Conservation (phyloP, 2,797 vertebrate genomes). For the Channa striata region DNA sequence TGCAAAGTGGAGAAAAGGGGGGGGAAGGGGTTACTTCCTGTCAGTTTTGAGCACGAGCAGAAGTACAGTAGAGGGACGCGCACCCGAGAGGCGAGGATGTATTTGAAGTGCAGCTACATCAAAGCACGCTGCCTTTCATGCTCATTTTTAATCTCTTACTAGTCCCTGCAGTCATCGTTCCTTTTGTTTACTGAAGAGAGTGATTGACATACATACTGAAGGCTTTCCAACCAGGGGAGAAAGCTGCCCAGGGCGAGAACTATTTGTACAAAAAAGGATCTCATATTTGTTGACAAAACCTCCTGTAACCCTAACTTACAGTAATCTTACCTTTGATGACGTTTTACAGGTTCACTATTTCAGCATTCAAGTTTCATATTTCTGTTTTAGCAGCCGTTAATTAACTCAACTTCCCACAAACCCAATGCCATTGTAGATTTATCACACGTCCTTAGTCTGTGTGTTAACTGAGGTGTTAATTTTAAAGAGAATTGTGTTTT, state of each 20-base stretch:
- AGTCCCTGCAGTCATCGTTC: conserved; percentile 29
- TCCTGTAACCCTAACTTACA: too few species aligned
- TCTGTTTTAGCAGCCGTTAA: too few species aligned
- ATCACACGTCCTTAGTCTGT: background rate
- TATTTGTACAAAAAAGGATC: too few species aligned
- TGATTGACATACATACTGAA: conserved; percentile 23
- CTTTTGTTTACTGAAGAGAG: conserved; percentile 46
- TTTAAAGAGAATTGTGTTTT: too few species aligned
- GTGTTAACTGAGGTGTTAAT: too few species aligned
- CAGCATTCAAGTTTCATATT: too few species aligned
- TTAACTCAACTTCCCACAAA: background rate
- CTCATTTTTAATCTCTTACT: conserved; percentile 48
- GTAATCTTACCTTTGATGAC: too few species aligned
- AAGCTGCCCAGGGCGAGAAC: background rate
- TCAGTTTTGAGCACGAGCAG: conserved; percentile 32
- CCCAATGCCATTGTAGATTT: too few species aligned
- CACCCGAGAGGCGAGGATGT: conserved; percentile 50
- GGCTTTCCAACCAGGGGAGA: conserved; percentile 10
- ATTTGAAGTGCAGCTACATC: conserved; percentile 72
- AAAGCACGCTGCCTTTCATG: conserved; percentile 50
- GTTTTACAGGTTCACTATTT: too few species aligned
- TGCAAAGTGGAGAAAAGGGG: background rate
- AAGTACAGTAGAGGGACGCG: conserved; percentile 43
- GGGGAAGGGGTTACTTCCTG: conserved; percentile 15
- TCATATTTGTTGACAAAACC: too few species aligned